Base-by-base conservation (phyloP, 1,140 invertebrate species). In the Drosophila tani region DNA sequence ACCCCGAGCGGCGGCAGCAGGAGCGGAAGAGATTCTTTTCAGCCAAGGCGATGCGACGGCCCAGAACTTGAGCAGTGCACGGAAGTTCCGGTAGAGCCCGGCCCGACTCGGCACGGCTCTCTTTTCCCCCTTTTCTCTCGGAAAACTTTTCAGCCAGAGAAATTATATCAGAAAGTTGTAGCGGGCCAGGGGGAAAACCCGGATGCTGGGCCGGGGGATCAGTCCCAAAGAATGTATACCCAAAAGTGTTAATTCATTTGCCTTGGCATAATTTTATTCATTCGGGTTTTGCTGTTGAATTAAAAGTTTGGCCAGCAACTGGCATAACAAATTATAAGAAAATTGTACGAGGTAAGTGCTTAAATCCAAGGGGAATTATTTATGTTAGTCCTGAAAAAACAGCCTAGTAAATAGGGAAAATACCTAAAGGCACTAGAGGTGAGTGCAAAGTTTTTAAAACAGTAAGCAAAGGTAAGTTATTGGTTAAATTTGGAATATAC, bases 191-290 rank as follows among this genome's bases (percentile, higher is more conserved):
- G 15, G 49, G 21, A 14, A 15, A 27, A 55, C 21, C 29, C 29
- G 59, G 51, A 58, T 77, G 74, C 62, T 76, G 55, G 21, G 32
- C 38, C 32, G 41, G 51, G 24, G 47, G 58, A 41, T 60, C 55
- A 29, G 43, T 46, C 32, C 38, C 57, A 51, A 60, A 43, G 64
- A 69, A 73, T 66, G 50, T 41, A 40, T 45, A 62, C 45, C 64
- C 51, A 79, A 83, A 85, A 86, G 82, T 84, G 84, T 87, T 88
- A 87, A 87, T 87, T 88, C 84, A 82, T 87, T 87, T 84, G 71
- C 68, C 79, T 64, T 75, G 51, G 57, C 63, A 87, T 86, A 86
- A 87, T 87, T 81, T 82, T 77, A 83, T 77, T 77, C 64, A 77
- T 87, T 82, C 69, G 59, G 49, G 59, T 40, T 69, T 75, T 75